phyloP scores from a whole-genome alignment of 2,113 vertebrate species.

The Caracal caracal region DNA sequence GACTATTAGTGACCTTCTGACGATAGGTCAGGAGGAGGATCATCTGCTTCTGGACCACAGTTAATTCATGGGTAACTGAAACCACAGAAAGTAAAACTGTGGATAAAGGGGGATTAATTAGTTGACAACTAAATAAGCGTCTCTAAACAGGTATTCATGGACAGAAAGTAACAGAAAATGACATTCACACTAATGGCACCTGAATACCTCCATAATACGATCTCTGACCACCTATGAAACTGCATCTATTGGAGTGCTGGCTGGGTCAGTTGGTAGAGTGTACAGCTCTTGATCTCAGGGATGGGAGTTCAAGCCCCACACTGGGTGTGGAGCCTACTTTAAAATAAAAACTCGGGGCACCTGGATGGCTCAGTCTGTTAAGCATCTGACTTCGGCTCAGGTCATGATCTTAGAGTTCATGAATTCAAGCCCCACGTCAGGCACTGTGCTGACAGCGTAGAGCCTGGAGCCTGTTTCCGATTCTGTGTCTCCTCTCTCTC shows the following conservation, averaged over 20 bases:
- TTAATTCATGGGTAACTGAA: neutral
- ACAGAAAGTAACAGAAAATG: neutral
- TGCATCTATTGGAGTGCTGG: neutral
- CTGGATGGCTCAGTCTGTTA: no score
- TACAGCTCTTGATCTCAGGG: no score
- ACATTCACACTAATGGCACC: neutral
- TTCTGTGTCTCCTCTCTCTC: no score
- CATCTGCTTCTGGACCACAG: neutral
- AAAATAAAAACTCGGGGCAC: no score
- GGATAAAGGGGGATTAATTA: neutral
- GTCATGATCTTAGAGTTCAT: no score
- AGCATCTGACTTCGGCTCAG: no score
- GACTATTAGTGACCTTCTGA: neutral
- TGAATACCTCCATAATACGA: neutral
- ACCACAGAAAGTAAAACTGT: neutral
- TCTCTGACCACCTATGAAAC: neutral
- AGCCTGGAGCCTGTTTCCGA: no score
- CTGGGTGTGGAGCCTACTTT: no score
- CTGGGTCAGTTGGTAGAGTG: no score
- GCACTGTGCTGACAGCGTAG: no score
- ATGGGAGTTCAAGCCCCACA: no score
- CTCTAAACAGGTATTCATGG: neutral
- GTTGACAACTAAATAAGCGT: neutral
- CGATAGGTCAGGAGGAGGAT: neutral
- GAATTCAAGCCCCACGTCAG: no score